Percentiles rank a stretch among this genome's conserved stretches.
Conservation (phyloP, 2,113 vertebrate species). For the Gymnocephalus cernua region DNA sequence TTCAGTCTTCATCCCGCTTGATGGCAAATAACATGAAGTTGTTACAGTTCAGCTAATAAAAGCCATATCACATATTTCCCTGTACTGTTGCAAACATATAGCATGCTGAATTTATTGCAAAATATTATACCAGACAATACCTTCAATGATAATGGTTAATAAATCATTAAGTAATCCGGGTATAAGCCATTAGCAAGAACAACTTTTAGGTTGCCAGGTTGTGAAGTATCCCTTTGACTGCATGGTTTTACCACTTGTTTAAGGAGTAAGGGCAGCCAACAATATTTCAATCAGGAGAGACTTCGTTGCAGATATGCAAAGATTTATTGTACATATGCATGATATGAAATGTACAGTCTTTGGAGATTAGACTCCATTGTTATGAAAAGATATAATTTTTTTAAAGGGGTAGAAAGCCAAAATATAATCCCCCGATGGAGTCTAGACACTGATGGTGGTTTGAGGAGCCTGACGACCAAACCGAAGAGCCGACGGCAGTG, state of each 20-base stretch:
- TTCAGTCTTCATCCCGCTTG: constrained; percentile 11
- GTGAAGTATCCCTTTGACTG: background rate
- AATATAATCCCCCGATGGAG: no score
- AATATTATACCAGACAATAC: background rate
- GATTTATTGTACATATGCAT: no score
- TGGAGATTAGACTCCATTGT: no score
- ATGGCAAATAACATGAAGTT: constrained; percentile 24
- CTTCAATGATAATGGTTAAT: background rate
- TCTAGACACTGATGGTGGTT: no score
- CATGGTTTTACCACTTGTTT: background rate
- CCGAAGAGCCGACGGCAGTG: no score
- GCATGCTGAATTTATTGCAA: background rate
- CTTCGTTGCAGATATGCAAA: no score
- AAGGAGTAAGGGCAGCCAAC: background rate
- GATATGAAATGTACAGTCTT: no score
- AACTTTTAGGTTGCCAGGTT: background rate
- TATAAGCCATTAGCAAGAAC: background rate
- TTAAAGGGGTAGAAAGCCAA: no score
- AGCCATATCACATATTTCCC: background rate
- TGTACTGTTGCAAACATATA: background rate
- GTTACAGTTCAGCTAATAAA: background rate
- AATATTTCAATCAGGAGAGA: no score
- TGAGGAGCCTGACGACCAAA: no score
- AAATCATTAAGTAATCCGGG: background rate
- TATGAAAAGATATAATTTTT: no score